These are phyloP conservation scores for Rhizomys pruinosus DNA, from an alignment of 2,113 vertebrate species.

Conservation along the genomic window DNA sequence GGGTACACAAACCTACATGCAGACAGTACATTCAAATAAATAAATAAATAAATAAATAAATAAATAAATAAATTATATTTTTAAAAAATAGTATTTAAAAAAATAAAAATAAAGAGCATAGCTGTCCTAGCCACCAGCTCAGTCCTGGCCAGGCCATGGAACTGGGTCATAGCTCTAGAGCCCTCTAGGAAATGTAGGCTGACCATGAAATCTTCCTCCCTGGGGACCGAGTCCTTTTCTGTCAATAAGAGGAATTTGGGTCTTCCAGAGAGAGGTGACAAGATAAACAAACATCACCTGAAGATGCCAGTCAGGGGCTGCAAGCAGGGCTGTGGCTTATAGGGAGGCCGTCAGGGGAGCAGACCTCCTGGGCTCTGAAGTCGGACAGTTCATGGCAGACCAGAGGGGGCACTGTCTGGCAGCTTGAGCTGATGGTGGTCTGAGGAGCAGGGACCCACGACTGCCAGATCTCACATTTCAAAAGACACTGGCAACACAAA, in stretches of 20 bases:
- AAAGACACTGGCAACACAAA: background rate
- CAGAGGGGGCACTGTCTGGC: background rate
- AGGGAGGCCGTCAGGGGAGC: background rate
- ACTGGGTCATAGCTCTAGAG: background rate
- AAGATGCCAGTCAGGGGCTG: background rate
- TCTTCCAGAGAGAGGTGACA: background rate
- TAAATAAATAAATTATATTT: no score
- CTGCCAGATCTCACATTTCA: background rate
- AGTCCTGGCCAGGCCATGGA: background rate
- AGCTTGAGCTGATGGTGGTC: background rate
- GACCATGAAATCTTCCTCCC: background rate
- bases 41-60: no score
- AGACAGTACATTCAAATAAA: no score
- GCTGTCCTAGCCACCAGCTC: background rate
- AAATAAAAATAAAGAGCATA: no score
- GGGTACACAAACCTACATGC: no score
- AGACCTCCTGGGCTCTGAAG: background rate
- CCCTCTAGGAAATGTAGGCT: background rate
- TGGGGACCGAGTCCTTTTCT: background rate
- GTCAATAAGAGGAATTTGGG: background rate
- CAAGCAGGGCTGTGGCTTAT: background rate
- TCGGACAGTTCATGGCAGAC: background rate
- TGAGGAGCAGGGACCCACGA: no score
- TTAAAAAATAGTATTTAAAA: no score
- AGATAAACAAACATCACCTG: background rate